Evolutionary conservation across 2,113 vertebrate species (phyloP), one percentile per base, ranked within the genome.

Genomic region (Alethe castanea): DNA sequence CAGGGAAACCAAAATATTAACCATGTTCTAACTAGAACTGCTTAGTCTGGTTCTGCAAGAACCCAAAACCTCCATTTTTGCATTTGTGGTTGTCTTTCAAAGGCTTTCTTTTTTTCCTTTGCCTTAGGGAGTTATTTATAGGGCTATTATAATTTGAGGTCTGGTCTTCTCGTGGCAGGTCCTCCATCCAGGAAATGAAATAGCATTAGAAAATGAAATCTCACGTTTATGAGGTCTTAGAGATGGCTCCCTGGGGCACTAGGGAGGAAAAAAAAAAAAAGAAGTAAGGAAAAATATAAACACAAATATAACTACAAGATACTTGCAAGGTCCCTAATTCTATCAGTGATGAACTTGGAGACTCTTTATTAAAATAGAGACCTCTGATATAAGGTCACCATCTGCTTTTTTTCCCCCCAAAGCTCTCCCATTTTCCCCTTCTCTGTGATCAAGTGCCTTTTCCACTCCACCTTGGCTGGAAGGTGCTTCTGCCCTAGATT

Each of bases 191-290:
- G 94, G 96, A 97, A 97, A 96, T 95, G 92, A 97, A 97, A 95
- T 92, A 91, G 88, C 92, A 95, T 97, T 97, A 96, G 90, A 97
- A 96, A 96, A 95, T 95, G 92, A 97, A 95, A 95, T 94, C 91
- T 96, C 33, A 0, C 5, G 1, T 96, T 97, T 97, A 96, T 89
- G 89, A 97, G 93, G 92, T 79, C 93, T 94, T 71, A 0, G 22
- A 90, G 89, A 95, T 90, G 66, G 66, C 62, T 97, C 95, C 91
- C 90, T 59, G 40, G 80, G 79, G 91, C 92, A 88, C 8, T 44
- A 45, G 28, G 26, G 48, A 17, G 12, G 13, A 48, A 48, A 48
- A 48, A 17, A 47, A 29, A 33, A 38, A 44, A 31, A 61, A 64
- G 20, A 48, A 14, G 42, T 19, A 92, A 42, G 38, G 28, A 81